Percentiles rank a stretch among this genome's conserved stretches.
phyloP scores from a whole-genome alignment of 2,888 invertebrate species.

The Melieria crassipennis region DNA sequence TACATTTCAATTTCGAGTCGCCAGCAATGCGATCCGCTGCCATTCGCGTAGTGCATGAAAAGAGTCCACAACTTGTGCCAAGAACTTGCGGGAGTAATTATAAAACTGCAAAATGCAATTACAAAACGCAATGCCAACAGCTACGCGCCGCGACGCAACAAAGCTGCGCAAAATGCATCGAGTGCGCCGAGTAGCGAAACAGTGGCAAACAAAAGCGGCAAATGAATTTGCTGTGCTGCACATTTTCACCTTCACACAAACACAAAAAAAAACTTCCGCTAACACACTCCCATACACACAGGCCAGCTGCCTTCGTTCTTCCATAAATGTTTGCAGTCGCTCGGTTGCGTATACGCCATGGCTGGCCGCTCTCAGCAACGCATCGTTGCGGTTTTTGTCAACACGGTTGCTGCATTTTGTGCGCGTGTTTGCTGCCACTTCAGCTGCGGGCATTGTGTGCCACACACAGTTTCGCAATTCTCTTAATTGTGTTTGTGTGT shows the following conservation, averaged over 20 bases:
- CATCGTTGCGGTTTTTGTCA: too few species aligned
- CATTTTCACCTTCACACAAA: too few species aligned
- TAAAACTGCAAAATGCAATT: constrained; percentile 30
- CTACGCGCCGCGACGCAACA: background rate
- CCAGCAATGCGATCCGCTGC: constrained; percentile 12
- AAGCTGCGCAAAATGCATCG: too few species aligned
- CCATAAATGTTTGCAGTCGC: too few species aligned
- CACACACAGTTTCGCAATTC: too few species aligned
- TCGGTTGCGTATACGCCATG: too few species aligned
- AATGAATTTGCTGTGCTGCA: too few species aligned
- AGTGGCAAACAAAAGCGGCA: too few species aligned
- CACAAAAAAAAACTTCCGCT: background rate
- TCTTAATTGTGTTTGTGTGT: background rate
- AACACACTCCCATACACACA: too few species aligned
- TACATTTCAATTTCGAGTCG: constrained; percentile 23
- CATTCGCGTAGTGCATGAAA: background rate
- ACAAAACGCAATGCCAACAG: constrained; percentile 10
- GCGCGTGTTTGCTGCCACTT: constrained; percentile 8
- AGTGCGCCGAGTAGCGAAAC: too few species aligned
- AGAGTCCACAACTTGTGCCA: constrained; percentile 9
- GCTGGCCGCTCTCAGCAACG: too few species aligned
- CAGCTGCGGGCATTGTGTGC: constrained; percentile 7
- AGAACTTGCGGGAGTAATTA: constrained; percentile 17
- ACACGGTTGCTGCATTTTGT: background rate
- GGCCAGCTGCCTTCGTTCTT: too few species aligned